A percentile compares a stretch with the other conserved stretches of the same genome.
Conservation (phyloP, 2,113 vertebrate species). For the Porphyrio hochstetteri region DNA sequence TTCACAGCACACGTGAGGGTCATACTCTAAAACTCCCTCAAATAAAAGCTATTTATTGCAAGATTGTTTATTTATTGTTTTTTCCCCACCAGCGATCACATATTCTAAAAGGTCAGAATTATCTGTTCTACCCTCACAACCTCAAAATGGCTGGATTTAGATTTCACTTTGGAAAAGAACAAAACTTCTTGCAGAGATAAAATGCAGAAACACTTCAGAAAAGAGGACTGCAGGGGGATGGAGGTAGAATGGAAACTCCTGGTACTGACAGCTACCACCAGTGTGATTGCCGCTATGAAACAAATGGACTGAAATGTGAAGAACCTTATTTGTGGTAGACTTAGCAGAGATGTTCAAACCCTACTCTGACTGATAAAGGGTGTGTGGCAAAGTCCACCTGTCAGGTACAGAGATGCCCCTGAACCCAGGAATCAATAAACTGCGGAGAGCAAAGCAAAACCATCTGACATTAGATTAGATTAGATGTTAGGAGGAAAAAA, state of each 20-base stretch:
- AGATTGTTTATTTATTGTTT: not conserved
- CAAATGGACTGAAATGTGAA: not conserved
- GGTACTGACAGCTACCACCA: not conserved
- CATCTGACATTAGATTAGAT: too few species aligned
- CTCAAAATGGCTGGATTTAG: not conserved
- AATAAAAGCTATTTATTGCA: not conserved
- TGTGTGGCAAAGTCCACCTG: fast-evolving
- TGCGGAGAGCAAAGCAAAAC: not conserved
- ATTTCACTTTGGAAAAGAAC: not conserved
- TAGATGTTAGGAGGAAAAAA: too few species aligned
- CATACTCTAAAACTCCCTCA: not conserved
- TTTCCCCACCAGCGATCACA: not conserved
- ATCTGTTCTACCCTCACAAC: not conserved
- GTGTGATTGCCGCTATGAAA: not conserved
- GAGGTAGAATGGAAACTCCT: not conserved
- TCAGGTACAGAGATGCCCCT: not conserved
- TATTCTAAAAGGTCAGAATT: not conserved
- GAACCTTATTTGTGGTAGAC: not conserved
- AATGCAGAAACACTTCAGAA: not conserved
- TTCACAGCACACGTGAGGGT: not conserved
- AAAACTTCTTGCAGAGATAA: not conserved
- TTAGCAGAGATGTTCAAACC: not conserved
- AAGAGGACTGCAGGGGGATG: not conserved
- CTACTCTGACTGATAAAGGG: not conserved
- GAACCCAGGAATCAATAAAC: fast-evolving